Percentiles rank a stretch among this genome's conserved stretches.
Evolutionary conservation across 1,140 invertebrate species (phyloP).

Genomic region (Caenorhabditis brenneri): DNA sequence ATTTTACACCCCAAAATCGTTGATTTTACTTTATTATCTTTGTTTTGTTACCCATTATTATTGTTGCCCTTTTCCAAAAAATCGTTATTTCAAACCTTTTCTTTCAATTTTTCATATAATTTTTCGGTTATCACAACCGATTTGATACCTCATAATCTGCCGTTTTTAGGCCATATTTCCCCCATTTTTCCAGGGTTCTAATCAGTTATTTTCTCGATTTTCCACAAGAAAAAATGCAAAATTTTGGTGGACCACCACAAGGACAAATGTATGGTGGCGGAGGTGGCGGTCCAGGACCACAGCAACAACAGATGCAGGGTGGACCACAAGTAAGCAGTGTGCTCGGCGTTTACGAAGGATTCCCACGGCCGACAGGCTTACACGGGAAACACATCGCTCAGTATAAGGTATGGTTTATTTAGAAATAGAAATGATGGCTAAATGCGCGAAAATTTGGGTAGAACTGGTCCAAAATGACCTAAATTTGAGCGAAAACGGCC

Average conservation of each 20-base stretch:
- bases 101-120: not conserved
- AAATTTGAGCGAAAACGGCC: too few species aligned
- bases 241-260: slow-evolving; percentile 8
- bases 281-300: not conserved
- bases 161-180: not conserved
- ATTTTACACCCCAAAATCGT: not conserved
- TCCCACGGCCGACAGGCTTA: too few species aligned
- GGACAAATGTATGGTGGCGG: not conserved
- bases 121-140: not conserved
- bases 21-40: not conserved
- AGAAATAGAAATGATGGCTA: too few species aligned
- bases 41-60: not conserved
- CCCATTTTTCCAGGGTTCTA: not conserved
- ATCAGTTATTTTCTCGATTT: not conserved
- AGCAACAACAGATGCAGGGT: too few species aligned
- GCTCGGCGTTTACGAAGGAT: too few species aligned
- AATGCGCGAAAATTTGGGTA: too few species aligned
- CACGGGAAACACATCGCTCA: too few species aligned
- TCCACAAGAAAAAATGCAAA: not conserved
- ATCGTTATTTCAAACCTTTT: not conserved
- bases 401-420: too few species aligned
- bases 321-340: too few species aligned
- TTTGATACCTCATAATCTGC: not conserved
- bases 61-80: not conserved
- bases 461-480: too few species aligned